Evolutionary conservation across 2,888 invertebrate species (phyloP), one percentile per base, ranked within the genome.

Genomic region (Dione vanillae): DNA sequence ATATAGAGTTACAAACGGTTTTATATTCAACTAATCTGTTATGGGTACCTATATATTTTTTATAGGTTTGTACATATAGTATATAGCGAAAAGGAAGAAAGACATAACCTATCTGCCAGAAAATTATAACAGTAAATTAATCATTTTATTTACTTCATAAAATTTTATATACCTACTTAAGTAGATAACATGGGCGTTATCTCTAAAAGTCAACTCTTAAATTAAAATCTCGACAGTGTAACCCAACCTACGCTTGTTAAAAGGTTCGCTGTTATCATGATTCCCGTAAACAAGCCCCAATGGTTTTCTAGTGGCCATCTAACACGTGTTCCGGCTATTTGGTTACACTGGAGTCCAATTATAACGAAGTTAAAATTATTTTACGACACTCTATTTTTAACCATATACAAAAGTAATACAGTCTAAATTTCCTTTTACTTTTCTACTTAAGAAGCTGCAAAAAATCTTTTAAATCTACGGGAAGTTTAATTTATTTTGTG

Each of bases 311-410:
- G 87, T 91, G 91, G 90, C 88, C 85, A 86, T 87, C 88, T 84
- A 87, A 92, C 92, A 92, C 90, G 91, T 92, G 91, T 91, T 87
- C 67, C 62, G 70, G 61, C 86, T 82, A 82, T 79, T 80, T 79
- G 78, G 79, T 80, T 79, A 80, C 79, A 77, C 71, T 75, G 56
- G 41, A 68, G 7, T 27, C 41, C 56, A 37, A 56, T 65, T 11
- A 69, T 49, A 72, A 66, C n/a, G 62, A 20, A 43, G 5, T 59
- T 74, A 49, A 61, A 47, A 11, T 1, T 54, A 16, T 6, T 19
- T 19, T 54, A 11, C 20, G 0, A 12, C 6, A 51, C 19, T 5
- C 8, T 2, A 75, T 74, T 72, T 58, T 35, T 3, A 54, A 20
- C 47, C 67, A 35, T 65, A 71, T 16, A 0, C 0, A 0, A 1